Evolutionary conservation across 2,797 vertebrate genomes (phyloP).

Genomic region (Triplophysa yarkandensis): DNA sequence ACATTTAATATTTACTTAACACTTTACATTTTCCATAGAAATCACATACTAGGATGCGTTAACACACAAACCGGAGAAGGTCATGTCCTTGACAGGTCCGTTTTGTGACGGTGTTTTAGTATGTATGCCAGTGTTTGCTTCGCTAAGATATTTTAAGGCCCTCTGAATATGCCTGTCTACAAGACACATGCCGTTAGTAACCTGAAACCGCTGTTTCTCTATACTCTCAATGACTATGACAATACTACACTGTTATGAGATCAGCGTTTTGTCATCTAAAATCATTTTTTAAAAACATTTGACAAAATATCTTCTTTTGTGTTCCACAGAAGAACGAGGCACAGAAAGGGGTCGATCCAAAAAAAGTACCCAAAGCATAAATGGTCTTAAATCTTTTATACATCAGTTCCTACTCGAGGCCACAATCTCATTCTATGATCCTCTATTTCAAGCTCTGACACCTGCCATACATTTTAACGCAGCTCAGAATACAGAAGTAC

Average conservation of each 20-base stretch:
- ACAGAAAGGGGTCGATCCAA: too few relatives aligned
- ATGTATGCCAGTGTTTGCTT: slow-evolving; percentile 17
- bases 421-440: slow-evolving; percentile 3
- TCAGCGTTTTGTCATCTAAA: background rate
- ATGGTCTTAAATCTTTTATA: background rate
- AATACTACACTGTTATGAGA: slow-evolving; percentile 12
- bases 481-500: slow-evolving; percentile 57
- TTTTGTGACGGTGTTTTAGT: slow-evolving; percentile 16
- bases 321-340: too few relatives aligned
- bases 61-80: background rate
- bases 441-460: slow-evolving; percentile 77
- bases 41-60: background rate
- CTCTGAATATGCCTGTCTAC: slow-evolving; percentile 26
- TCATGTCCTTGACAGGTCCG: slow-evolving; percentile 34
- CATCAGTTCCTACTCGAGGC: background rate
- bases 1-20: background rate
- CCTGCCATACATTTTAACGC: slow-evolving; percentile 71
- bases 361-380: background rate
- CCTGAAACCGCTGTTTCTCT: background rate
- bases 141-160: slow-evolving; percentile 21
- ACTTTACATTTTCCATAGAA: too few relatives aligned
- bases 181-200: slow-evolving; percentile 27
- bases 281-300: too few relatives aligned
- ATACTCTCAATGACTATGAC: background rate
- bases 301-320: too few relatives aligned